Evolutionary conservation across 2,888 invertebrate species (phyloP), one percentile per base, ranked within the genome.

Genomic region (Lamellibrachia columna): DNA sequence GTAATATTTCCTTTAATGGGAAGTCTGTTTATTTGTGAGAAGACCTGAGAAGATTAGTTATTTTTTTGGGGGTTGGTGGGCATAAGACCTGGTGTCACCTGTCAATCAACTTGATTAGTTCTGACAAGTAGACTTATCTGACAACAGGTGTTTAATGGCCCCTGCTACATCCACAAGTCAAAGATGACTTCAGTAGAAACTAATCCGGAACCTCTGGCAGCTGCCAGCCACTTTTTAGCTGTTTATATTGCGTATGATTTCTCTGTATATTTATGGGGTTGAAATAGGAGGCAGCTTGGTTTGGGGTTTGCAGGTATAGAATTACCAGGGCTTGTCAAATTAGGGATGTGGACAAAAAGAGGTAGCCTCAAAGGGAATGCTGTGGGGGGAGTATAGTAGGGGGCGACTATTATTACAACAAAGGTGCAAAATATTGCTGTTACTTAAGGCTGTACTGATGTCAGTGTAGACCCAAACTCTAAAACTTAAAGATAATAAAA

Each of bases 101-200:
- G 75, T 75, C 75, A 75, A 22, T 75, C 75, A 75, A 75, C 6
- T 75, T 75, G 75, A 75, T 75, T 75, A 75, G 75, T 6, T 75
- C n/a, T 75, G 75, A 75, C 75, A 75, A 22, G 6, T 15, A 75
- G 75, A n/a, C 75, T 75, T 75, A 75, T 75, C 75, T 75, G 75
- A 75, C 75, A 75, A 75, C 75, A 75, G 75, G 75, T 75, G 75
- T 75, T 75, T 75, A 75, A 75, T 75, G 75, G 75, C 75, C 75
- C 75, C 75, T 11, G 75, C 75, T 75, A 75, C 75, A 75, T 40
- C 40, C 75, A 75, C 6, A n/a, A 75, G 75, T 75, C 75, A 75
- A 22, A 15, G 75, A 75, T 75, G 75, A 75, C 75, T 75, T 22
- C 22, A 75, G 75, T 9, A 75, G 22, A 75, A 75, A 11, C 75